Base-by-base conservation (phyloP, 2,888 invertebrate species). In the Tenthredo mesomela region DNA sequence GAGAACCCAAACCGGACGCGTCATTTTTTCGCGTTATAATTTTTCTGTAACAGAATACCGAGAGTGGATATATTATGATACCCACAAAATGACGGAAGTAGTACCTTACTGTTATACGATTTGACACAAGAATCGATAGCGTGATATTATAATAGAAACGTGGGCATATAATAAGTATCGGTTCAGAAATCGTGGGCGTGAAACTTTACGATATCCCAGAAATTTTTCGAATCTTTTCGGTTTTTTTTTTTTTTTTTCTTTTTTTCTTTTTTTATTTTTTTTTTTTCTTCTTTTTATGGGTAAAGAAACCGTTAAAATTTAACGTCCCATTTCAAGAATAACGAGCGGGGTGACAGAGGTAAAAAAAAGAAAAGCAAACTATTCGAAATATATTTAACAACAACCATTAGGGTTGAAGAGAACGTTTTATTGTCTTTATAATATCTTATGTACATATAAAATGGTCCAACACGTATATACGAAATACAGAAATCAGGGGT, bases 51-150 rank as follows among this genome's bases (percentile, higher is more conserved):
- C 29, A n/a, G 77, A 54, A 77, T 77, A 47, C 29, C 29, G 10
- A 25, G 15, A 47, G 25, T 54, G 77, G 54, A 25, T 61, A 61
- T n/a, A n/a, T n/a, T n/a, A n/a, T 61, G 25, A 61, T 61, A 71
- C 37, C 37, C 9, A 7, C n/a, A 6, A 18, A 40, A 80, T 61
- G 58, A 61, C 80, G 37, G 29, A 50, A 77, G 47, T n/a, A 50
- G 29, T 67, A 67, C 25, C 12, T 12, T 3, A 15, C 15, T 15
- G 77, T 33, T 4, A 15, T 6, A 77, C 50, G 25, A 25, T 61
- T 80, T 80, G 58, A 40, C 58, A 80, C 25, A 37, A 21, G 21
- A 80, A 80, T 80, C 80, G 80, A 80, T 80, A 80, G 3, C 80
- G 40, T 25, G 61, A 80, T 25, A 61, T 80, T 80, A 61, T 80